These are phyloP conservation scores for Onychostruthus taczanowskii DNA, from an alignment of 2,113 vertebrate genomes.

Conservation along the genomic window DNA sequence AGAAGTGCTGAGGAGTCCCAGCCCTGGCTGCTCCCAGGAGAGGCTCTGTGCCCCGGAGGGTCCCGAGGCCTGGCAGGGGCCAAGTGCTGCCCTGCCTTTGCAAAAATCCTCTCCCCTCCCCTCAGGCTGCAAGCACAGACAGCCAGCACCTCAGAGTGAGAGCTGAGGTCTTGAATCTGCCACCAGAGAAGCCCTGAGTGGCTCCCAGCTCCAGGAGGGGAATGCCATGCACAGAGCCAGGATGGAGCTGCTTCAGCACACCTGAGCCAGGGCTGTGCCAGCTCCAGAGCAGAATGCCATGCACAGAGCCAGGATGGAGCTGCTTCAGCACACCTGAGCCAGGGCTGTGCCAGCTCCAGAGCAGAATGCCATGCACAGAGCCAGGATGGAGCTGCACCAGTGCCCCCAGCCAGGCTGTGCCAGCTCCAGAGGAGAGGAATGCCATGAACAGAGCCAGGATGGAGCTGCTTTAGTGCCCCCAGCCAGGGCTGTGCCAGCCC, in stretches of 20 bases:
- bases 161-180: neutral
- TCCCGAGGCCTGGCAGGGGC: neutral
- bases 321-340: neutral
- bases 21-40: neutral
- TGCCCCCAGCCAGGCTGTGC: too few species aligned
- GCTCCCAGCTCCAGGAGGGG: neutral
- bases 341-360: too few species aligned
- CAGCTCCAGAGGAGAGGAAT: neutral
- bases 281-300: neutral
- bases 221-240: neutral
- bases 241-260: neutral
- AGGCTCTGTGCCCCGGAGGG: neutral
- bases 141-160: neutral
- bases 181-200: neutral
- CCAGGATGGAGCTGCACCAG: too few species aligned
- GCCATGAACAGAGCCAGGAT: neutral
- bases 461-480: neutral
- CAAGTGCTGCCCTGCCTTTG: neutral
- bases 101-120: neutral
- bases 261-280: neutral
- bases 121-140: neutral
- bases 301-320: too few species aligned
- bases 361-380: too few species aligned
- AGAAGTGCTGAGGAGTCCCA: fast-evolving
- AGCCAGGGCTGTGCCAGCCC: neutral